phyloP scores from a whole-genome alignment of 2,113 vertebrate species.

The Eolophus roseicapilla region DNA sequence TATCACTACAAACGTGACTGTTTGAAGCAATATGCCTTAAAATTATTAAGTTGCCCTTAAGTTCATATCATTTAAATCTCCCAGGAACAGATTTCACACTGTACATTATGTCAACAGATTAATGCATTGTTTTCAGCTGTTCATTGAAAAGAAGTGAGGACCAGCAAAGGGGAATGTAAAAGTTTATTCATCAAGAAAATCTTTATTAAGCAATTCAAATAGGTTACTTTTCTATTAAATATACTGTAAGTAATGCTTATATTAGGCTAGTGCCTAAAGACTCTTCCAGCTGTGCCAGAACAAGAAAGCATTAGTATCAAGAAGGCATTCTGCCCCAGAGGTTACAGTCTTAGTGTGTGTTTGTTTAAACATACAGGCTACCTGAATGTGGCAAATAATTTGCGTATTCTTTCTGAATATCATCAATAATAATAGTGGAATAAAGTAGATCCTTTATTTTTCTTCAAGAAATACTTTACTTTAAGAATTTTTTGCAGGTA shows the following conservation, averaged over 20 bases:
- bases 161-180: neutral
- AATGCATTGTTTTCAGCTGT: neutral
- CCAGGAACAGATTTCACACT: neutral
- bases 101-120: neutral
- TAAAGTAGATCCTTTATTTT: neutral
- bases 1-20: neutral
- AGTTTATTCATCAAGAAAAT: neutral
- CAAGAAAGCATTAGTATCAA: neutral
- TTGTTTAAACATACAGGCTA: neutral
- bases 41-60: neutral
- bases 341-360: neutral
- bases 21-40: neutral
- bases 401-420: neutral
- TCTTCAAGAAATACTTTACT: neutral
- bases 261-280: neutral
- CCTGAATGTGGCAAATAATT: neutral
- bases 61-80: neutral
- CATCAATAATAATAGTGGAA: neutral
- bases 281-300: neutral
- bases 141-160: neutral
- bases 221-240: neutral
- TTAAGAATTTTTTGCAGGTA: neutral
- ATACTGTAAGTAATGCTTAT: neutral
- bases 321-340: neutral
- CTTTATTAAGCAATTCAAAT: neutral